Conservation (phyloP, 1,140 invertebrate genomes). For the Listronotus bonariensis region DNA sequence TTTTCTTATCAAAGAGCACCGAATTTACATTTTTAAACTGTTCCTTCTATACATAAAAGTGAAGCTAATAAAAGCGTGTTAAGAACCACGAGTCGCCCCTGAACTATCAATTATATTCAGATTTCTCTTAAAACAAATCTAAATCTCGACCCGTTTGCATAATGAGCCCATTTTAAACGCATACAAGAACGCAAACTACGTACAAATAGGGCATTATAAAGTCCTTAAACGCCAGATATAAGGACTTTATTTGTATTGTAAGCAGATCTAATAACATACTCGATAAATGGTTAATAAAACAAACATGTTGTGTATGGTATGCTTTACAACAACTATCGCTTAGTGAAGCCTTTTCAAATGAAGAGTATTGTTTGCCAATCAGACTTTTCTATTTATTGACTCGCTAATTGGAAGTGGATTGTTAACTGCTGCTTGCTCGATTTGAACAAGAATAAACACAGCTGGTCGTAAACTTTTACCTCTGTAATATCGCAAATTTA, state of each 20-base stretch:
- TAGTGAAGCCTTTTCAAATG: slow-evolving; percentile 32
- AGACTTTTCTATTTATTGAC: slow-evolving; percentile 42
- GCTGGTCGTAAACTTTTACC: slow-evolving; percentile 22
- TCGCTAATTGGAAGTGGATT: slow-evolving; percentile 38
- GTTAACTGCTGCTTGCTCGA: slow-evolving; percentile 8
- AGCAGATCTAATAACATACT: slow-evolving; percentile 21
- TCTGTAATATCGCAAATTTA: no score
- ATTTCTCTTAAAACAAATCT: no score
- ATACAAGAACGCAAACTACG: not conserved
- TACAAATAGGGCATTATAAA: slow-evolving; percentile 17
- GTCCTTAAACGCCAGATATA: slow-evolving; percentile 21
- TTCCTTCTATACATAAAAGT: no score
- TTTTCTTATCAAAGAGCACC: no score
- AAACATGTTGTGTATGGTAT: slow-evolving; percentile 19
- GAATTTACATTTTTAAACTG: no score
- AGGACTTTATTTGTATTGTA: slow-evolving; percentile 24
- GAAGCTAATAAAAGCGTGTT: no score
- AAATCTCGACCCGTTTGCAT: no score
- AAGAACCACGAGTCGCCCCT: no score
- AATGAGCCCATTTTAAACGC: no score
- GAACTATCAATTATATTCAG: no score
- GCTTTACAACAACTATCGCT: slow-evolving; percentile 30
- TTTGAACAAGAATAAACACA: slow-evolving; percentile 29
- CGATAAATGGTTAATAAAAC: slow-evolving; percentile 31
- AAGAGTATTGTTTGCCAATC: slow-evolving; percentile 40